Conservation (phyloP, 2,797 vertebrate genomes). For the Otus scops region DNA sequence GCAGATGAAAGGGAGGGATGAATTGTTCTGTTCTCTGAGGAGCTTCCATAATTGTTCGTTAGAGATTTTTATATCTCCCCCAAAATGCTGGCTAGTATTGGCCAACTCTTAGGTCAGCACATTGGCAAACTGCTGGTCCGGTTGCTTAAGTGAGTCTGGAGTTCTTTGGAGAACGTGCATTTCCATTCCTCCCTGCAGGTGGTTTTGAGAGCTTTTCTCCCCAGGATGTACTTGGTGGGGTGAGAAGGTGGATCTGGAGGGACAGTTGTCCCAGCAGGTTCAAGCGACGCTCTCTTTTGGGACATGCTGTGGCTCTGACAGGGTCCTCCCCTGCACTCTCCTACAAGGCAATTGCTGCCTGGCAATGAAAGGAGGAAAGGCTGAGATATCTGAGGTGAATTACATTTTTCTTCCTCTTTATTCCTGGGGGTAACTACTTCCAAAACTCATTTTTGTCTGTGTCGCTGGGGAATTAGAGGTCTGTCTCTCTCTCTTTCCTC, state of each 20-base stretch:
- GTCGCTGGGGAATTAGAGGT: not conserved
- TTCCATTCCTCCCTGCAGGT: not conserved
- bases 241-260: not conserved
- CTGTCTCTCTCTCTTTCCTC: not conserved
- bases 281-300: not conserved
- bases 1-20: not conserved
- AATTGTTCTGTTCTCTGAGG: not conserved
- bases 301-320: not conserved
- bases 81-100: not conserved
- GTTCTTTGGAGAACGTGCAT: not conserved
- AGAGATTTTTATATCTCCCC: not conserved
- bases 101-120: not conserved
- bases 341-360: not conserved
- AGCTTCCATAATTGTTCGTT: not conserved
- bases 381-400: not conserved
- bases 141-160: not conserved
- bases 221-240: not conserved
- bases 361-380: not conserved
- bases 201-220: not conserved
- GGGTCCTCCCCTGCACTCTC: not conserved
- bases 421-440: not conserved
- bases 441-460: constrained; percentile 7
- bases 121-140: not conserved
- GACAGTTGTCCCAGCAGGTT: not conserved
- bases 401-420: not conserved